phyloP scores from a whole-genome alignment of 2,113 vertebrate genomes.

The Vidua chalybeata region DNA sequence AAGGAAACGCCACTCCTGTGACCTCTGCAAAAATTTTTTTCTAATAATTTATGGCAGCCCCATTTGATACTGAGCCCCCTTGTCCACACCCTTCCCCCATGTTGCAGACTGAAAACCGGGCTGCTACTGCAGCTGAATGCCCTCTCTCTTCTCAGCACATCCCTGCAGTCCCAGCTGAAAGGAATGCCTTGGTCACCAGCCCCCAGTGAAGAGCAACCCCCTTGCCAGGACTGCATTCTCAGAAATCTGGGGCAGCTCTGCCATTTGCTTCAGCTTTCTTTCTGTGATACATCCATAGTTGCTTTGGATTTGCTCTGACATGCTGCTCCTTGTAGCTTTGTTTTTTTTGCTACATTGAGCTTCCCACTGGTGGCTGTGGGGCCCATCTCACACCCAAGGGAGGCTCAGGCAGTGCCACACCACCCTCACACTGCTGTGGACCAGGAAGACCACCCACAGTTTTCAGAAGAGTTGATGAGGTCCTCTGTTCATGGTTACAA shows the following conservation, averaged over 20 bases:
- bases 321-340: accelerated
- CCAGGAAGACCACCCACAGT: not conserved
- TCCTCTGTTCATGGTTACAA: not conserved
- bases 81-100: accelerated
- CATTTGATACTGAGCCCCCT: accelerated
- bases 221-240: accelerated
- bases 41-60: not conserved
- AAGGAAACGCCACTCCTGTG: not conserved
- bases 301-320: not conserved
- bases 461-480: not conserved
- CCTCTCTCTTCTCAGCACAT: not conserved
- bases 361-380: not conserved
- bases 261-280: not conserved
- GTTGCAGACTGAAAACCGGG: not conserved
- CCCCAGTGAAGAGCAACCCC: accelerated
- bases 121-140: not conserved
- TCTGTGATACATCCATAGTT: accelerated
- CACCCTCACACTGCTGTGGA: not conserved
- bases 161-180: not conserved
- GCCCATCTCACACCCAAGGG: not conserved
- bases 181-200: not conserved
- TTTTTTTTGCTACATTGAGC: not conserved
- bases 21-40: not conserved
- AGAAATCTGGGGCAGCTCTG: not conserved
- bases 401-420: not conserved